These are phyloP conservation scores for Toxonevra muliebris DNA, from an alignment of 2,888 invertebrate genomes.

Conservation along the genomic window DNA sequence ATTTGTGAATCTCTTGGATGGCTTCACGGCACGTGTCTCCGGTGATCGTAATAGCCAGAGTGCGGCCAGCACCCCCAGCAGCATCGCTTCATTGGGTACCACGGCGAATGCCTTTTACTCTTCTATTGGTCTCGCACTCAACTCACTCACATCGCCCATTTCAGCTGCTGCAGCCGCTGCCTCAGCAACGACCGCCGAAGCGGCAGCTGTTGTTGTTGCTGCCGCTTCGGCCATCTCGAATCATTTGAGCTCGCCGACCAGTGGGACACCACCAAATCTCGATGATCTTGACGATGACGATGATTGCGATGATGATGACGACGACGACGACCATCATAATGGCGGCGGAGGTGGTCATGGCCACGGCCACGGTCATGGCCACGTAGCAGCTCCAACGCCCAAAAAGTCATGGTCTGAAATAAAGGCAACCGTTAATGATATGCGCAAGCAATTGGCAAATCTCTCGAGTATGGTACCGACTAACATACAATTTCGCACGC, in stretches of 20 bases:
- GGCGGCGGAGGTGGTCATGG: slow-evolving; percentile 54
- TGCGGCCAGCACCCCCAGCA: slow-evolving; percentile 53
- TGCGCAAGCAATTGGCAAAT: slow-evolving; percentile 80
- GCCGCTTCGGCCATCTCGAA: slow-evolving; percentile 59
- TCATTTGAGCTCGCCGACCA: slow-evolving; percentile 59
- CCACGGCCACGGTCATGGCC: slow-evolving; percentile 51
- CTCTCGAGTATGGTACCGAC: slow-evolving; percentile 84
- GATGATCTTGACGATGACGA: slow-evolving; percentile 48
- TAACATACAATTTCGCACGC: slow-evolving; percentile 80
- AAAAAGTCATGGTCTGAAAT: slow-evolving; percentile 81
- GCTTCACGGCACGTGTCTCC: slow-evolving; percentile 57
- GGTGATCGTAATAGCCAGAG: slow-evolving; percentile 57
- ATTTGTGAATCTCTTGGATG: slow-evolving; percentile 59
- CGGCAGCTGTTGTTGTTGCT: slow-evolving; percentile 52
- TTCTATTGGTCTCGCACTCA: slow-evolving; percentile 57
- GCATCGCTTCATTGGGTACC: slow-evolving; percentile 50
- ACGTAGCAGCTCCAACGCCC: slow-evolving; percentile 52
- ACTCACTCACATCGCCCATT: slow-evolving; percentile 58
- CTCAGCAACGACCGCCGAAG: slow-evolving; percentile 57
- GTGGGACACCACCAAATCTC: slow-evolving; percentile 57
- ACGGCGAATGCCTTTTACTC: slow-evolving; percentile 61
- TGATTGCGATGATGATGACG: slow-evolving; percentile 53
- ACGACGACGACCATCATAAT: slow-evolving; percentile 53
- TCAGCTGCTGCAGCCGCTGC: slow-evolving; percentile 60
- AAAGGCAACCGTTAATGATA: slow-evolving; percentile 80